Evolutionary conservation across 92 coral and sea anemone species (phyloP).

Genomic region (Epizoanthus illoricatus): DNA sequence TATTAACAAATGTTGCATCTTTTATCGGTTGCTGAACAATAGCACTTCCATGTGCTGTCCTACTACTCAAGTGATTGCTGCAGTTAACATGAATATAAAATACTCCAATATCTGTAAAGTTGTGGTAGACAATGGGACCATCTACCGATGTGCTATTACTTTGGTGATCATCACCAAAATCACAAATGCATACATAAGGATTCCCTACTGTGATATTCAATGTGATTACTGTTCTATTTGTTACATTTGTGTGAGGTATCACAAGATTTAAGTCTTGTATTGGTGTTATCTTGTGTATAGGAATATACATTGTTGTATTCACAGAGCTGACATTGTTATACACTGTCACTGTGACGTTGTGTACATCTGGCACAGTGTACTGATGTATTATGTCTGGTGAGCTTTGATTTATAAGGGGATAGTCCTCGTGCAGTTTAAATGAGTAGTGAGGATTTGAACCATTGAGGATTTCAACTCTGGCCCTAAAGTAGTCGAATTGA

Average conservation of each 20-base stretch:
- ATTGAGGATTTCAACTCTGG: slow-evolving; percentile 29
- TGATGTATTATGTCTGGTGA: slow-evolving; percentile 33
- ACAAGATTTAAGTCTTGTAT: slow-evolving; percentile 35
- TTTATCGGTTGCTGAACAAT: slow-evolving; percentile 52
- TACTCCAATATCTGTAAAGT: slow-evolving; percentile 26
- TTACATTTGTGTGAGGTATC: slow-evolving; percentile 28
- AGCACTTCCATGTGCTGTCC: slow-evolving; percentile 21
- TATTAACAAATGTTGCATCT: slow-evolving; percentile 41
- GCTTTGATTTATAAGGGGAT: slow-evolving; percentile 29
- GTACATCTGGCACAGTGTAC: slow-evolving; percentile 44
- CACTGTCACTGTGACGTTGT: slow-evolving; percentile 48
- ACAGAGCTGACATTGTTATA: slow-evolving; percentile 59
- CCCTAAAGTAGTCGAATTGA: slow-evolving; percentile 51
- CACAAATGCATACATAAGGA: slow-evolving; percentile 60
- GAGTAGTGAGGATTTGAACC: slow-evolving; percentile 53
- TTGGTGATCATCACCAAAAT: slow-evolving; percentile 63
- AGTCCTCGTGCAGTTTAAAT: slow-evolving; percentile 52
- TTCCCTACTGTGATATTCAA: slow-evolving; percentile 52
- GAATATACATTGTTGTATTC: slow-evolving; percentile 21
- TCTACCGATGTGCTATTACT: slow-evolving; percentile 36
- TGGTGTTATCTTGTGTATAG: slow-evolving; percentile 28
- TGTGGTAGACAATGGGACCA: slow-evolving; percentile 35
- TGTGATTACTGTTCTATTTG: slow-evolving; percentile 33
- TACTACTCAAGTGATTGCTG: slow-evolving; percentile 50
- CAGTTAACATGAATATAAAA: slow-evolving; percentile 52